These are phyloP conservation scores for Psephotus haematonotus DNA, from an alignment of 2,113 vertebrate genomes.

Conservation along the genomic window DNA sequence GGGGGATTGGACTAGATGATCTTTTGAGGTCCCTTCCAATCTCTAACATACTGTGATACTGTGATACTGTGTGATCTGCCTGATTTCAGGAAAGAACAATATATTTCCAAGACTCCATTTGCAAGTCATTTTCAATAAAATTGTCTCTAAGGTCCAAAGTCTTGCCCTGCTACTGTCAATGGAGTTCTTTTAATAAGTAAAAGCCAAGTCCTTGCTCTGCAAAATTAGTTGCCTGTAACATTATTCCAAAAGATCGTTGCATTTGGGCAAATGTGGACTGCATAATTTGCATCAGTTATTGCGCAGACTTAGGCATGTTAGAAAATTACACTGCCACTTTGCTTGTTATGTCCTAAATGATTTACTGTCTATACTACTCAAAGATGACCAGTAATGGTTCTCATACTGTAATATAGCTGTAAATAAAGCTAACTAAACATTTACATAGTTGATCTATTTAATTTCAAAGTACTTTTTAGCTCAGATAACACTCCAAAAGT, in stretches of 20 bases:
- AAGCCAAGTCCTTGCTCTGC: not conserved
- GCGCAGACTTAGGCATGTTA: not conserved
- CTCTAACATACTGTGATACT: no score
- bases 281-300: not conserved
- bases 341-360: not conserved
- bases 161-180: not conserved
- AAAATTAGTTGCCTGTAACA: rapidly evolving
- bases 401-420: not conserved
- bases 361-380: not conserved
- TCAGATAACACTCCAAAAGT: not conserved
- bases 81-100: not conserved
- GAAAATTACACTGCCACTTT: not conserved
- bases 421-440: not conserved
- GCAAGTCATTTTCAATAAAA: not conserved
- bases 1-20: no score
- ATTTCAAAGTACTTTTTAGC: not conserved
- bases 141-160: not conserved
- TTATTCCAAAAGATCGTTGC: not conserved
- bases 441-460: not conserved
- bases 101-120: not conserved
- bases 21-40: no score
- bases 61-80: no score
- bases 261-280: not conserved
- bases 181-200: not conserved
- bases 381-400: not conserved